Evolutionary conservation across 2,888 invertebrate genomes (phyloP).

Genomic region (Rhamphomyia laevipes): DNA sequence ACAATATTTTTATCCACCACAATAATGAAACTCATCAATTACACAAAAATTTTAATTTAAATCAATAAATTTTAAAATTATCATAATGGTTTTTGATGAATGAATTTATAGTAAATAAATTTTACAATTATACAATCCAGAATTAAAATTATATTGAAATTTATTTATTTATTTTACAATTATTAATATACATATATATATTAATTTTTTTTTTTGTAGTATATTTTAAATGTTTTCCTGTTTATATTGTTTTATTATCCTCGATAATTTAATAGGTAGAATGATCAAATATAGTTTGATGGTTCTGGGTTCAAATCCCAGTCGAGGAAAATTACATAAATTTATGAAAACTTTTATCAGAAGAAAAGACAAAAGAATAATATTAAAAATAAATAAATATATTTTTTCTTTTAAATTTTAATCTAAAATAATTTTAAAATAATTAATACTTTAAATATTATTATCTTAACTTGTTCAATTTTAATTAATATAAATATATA

Average conservation of each 20-base stretch:
- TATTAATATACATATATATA: background rate
- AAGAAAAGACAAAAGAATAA: too few relatives aligned
- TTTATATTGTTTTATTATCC: slow-evolving; percentile 4
- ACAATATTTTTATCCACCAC: too few relatives aligned
- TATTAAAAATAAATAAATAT: too few relatives aligned
- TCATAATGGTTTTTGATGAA: background rate
- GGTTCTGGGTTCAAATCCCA: slow-evolving; percentile 18
- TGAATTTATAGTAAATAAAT: too few relatives aligned
- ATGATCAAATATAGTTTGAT: slow-evolving; percentile 12
- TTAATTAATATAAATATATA: too few relatives aligned
- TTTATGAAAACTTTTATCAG: background rate
- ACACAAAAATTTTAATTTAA: background rate
- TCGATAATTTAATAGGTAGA: slow-evolving; percentile 17
- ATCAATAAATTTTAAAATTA: background rate
- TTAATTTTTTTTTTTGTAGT: slow-evolving; percentile 5
- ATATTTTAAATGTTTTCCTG: background rate
- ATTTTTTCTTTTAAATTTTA: too few relatives aligned
- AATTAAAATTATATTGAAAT: background rate
- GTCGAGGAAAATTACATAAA: slow-evolving; percentile 11
- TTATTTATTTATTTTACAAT: background rate
- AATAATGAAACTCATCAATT: too few relatives aligned
- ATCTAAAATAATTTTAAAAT: too few relatives aligned
- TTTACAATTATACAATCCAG: too few relatives aligned
- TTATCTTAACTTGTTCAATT: too few relatives aligned
- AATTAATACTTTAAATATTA: too few relatives aligned